A percentile compares a stretch with the other conserved stretches of the same genome.
phyloP scores from a whole-genome alignment of 2,888 invertebrate species.

The Sipha maydis region DNA sequence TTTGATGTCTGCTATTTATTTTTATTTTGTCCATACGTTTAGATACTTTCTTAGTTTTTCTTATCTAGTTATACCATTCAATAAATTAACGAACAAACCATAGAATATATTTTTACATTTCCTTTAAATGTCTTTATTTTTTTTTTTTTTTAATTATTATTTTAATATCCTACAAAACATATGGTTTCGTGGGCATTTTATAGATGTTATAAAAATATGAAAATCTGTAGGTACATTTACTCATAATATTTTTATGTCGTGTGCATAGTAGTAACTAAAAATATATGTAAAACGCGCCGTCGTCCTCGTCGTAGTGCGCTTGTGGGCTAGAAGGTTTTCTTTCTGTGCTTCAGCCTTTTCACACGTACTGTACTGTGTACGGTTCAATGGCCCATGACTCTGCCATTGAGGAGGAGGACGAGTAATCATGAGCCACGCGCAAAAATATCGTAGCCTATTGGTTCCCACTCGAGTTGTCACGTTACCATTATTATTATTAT shows the following conservation, averaged over 20 bases:
- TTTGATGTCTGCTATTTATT: no score
- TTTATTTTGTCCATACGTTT: no score
- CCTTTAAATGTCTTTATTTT: no score
- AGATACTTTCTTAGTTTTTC: no score
- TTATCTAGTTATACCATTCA: no score
- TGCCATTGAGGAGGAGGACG: neutral
- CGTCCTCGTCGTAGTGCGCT: neutral
- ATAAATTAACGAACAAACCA: no score
- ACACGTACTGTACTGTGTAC: neutral
- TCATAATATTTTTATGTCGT: neutral
- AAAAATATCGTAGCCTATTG: slow-evolving; percentile 22
- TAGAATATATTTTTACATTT: no score
- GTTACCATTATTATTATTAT: slow-evolving; percentile 12
- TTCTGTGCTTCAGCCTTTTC: neutral
- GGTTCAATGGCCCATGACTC: slow-evolving; percentile 44
- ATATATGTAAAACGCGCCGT: neutral
- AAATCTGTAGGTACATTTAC: neutral
- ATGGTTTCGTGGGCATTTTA: neutral
- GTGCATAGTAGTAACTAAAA: neutral
- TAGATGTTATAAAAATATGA: neutral
- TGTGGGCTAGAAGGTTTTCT: slow-evolving; percentile 18
- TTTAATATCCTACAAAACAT: no score
- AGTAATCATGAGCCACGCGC: slow-evolving; percentile 26
- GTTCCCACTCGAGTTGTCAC: slow-evolving; percentile 38
- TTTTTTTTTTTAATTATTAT: no score